Conservation (phyloP, 2,113 vertebrate genomes). For the Hydrochoerus hydrochaeris region DNA sequence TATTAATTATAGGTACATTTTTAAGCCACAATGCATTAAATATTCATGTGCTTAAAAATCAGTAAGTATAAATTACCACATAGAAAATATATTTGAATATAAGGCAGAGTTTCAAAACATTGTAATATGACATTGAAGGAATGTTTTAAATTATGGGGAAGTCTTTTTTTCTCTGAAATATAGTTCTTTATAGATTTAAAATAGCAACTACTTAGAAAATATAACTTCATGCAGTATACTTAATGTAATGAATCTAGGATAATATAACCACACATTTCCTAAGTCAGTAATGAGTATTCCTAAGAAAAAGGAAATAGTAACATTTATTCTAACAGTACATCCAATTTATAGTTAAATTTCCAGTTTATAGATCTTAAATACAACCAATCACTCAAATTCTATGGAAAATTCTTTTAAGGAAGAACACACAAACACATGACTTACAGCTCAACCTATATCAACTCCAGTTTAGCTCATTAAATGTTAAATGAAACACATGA, state of each 20-base stretch:
- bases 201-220: neutral
- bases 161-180: neutral
- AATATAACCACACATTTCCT: neutral
- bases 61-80: neutral
- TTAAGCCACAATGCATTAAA: neutral
- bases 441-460: neutral
- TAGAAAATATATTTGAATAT: neutral
- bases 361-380: neutral
- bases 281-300: neutral
- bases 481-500: neutral
- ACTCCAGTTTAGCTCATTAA: neutral
- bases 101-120: neutral
- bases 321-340: neutral
- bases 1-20: neutral
- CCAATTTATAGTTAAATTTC: neutral
- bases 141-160: neutral
- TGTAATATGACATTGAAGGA: neutral
- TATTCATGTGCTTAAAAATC: neutral
- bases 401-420: neutral
- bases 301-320: neutral
- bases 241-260: neutral
- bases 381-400: neutral
- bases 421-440: neutral
- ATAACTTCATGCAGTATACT: neutral
- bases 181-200: conserved; percentile 14